Evolutionary conservation across 2,113 vertebrate genomes (phyloP).

Genomic region (Podarcis muralis): DNA sequence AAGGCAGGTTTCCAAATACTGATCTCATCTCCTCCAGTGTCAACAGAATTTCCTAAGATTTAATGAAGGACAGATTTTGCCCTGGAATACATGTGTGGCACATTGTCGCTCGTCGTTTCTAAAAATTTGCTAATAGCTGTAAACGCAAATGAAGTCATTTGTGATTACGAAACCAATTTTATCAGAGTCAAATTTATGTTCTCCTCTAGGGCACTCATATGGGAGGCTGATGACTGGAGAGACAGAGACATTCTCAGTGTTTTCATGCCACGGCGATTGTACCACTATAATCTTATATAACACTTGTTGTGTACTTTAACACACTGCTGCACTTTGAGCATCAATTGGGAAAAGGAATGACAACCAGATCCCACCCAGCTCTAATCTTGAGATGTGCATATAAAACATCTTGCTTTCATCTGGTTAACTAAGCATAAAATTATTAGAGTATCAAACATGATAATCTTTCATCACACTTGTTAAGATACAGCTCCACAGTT

Average conservation of each 20-base stretch:
- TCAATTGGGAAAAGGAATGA: neutral
- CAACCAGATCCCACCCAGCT: neutral
- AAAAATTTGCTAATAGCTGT: neutral
- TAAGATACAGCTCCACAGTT: neutral
- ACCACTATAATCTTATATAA: accelerated
- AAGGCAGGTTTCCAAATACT: constrained; percentile 10
- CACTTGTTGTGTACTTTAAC: neutral
- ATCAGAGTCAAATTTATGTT: neutral
- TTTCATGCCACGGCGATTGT: neutral
- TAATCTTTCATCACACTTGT: neutral
- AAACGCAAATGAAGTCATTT: constrained; percentile 1
- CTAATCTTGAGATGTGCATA: neutral
- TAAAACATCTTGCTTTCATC: neutral
- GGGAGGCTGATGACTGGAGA: neutral
- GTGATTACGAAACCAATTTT: constrained; percentile 22
- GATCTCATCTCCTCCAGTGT: neutral
- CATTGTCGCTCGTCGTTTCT: neutral
- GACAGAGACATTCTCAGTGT: neutral
- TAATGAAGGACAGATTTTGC: neutral
- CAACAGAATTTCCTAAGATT: neutral
- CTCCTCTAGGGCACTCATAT: neutral
- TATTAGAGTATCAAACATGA: neutral
- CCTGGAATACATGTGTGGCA: neutral
- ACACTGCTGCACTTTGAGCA: neutral
- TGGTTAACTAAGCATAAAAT: neutral